Evolutionary conservation across 2,888 invertebrate species (phyloP).

Genomic region (Serripes groenlandicus): DNA sequence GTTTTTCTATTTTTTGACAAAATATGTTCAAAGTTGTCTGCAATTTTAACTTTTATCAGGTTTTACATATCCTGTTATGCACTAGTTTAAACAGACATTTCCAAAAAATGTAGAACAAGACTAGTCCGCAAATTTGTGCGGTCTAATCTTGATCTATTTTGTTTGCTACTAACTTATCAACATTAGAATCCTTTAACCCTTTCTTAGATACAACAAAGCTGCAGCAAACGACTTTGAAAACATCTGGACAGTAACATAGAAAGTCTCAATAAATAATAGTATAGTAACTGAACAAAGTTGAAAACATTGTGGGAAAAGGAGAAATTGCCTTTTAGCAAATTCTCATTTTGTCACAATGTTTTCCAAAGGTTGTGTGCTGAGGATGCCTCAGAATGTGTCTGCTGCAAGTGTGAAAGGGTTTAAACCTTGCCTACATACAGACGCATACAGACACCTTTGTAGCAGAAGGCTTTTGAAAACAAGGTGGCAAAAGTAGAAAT

Average conservation of each 20-base stretch:
- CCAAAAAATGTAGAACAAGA: background rate
- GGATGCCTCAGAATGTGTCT: too few species aligned
- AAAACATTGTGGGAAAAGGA: slow-evolving; percentile 1
- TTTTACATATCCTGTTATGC: background rate
- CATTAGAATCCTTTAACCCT: too few species aligned
- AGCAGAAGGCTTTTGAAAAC: too few species aligned
- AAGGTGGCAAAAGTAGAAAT: too few species aligned
- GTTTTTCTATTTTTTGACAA: background rate
- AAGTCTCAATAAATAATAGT: background rate
- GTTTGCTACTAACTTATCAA: too few species aligned
- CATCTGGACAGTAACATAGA: too few species aligned
- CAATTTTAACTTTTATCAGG: background rate
- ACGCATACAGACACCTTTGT: too few species aligned
- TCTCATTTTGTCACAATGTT: slow-evolving; percentile 6
- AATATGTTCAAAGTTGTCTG: background rate
- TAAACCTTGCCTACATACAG: background rate
- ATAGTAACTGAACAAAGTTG: background rate
- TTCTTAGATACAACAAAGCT: too few species aligned
- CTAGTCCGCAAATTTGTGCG: too few species aligned
- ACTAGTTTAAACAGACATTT: background rate
- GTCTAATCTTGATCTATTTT: too few species aligned
- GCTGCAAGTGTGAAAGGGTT: background rate
- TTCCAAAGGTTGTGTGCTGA: too few species aligned
- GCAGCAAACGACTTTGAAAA: too few species aligned
- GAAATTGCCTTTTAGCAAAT: slow-evolving; percentile 15